A percentile compares a stretch with the other conserved stretches of the same genome.
phyloP scores from a whole-genome alignment of 2,113 vertebrate genomes.

The Ptychochromis oligacanthus region DNA sequence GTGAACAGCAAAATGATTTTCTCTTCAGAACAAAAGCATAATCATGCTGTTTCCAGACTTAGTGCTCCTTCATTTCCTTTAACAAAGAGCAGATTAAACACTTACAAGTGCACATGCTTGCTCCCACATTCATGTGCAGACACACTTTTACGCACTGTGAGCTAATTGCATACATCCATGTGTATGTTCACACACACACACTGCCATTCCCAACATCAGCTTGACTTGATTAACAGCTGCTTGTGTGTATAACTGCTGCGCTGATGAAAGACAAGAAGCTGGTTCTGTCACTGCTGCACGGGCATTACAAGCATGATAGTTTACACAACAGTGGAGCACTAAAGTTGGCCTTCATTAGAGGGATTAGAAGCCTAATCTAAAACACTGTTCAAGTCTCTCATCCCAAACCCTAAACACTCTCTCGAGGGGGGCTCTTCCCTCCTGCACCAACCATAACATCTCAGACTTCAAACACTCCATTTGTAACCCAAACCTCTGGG shows the following conservation, averaged over 20 bases:
- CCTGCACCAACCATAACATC: conserved; percentile 63
- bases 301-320: conserved; percentile 54
- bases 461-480: conserved; percentile 74
- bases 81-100: conserved; percentile 57
- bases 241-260: conserved; percentile 31
- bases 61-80: conserved; percentile 21
- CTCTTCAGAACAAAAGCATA: conserved; percentile 46
- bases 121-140: background rate
- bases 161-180: conserved; percentile 53
- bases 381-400: conserved; percentile 65
- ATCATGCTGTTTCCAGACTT: conserved; percentile 40
- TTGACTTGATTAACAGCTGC: conserved; percentile 66
- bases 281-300: conserved; percentile 50
- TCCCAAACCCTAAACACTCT: conserved; percentile 65
- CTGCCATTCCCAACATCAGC: conserved; percentile 41
- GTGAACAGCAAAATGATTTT: conserved; percentile 53
- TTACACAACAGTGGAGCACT: conserved; percentile 66
- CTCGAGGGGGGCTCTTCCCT: conserved; percentile 49
- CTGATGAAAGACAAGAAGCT: conserved; percentile 70
- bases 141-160: conserved; percentile 16
- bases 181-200: conserved; percentile 31
- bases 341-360: conserved; percentile 70
- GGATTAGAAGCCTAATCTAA: conserved; percentile 73
- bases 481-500: conserved; percentile 70
- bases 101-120: conserved; percentile 20